Percentiles rank a stretch among this genome's conserved stretches.
Evolutionary conservation across 2,113 vertebrate genomes (phyloP).

Genomic region (Martes martes): DNA sequence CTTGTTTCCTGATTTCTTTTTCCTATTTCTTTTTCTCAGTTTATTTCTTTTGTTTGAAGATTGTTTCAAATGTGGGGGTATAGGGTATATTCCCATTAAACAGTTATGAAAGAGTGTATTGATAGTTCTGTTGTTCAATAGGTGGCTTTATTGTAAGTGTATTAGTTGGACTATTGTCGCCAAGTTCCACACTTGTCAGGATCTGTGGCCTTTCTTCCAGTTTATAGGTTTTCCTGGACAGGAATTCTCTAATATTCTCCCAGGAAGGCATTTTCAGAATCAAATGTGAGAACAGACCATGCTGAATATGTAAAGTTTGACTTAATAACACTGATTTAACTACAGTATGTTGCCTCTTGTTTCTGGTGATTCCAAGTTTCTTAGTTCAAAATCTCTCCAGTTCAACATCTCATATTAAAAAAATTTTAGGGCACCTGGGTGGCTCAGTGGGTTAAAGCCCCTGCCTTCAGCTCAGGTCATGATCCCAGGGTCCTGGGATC

Average conservation of each 20-base stretch:
- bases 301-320: not conserved
- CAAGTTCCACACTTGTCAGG: not conserved
- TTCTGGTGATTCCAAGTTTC: not conserved
- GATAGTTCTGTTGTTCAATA: not conserved
- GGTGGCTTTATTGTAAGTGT: not conserved
- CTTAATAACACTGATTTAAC: not conserved
- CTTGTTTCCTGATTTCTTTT: not conserved
- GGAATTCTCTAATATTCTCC: not conserved
- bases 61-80: not conserved
- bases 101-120: not conserved
- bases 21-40: not conserved
- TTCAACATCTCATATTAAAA: not conserved
- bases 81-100: not conserved
- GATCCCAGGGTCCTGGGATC: too few species aligned
- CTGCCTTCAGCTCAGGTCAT: too few species aligned
- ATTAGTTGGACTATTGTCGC: not conserved
- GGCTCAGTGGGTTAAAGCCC: too few species aligned
- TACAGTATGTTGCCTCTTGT: not conserved
- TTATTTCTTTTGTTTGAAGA: not conserved
- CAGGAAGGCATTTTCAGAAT: not conserved
- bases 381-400: not conserved
- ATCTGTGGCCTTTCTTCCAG: not conserved
- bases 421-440: too few species aligned
- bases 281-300: not conserved
- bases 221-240: not conserved